Conservation (phyloP, 2,888 invertebrate species). For the Pandemis cinnamomeana region DNA sequence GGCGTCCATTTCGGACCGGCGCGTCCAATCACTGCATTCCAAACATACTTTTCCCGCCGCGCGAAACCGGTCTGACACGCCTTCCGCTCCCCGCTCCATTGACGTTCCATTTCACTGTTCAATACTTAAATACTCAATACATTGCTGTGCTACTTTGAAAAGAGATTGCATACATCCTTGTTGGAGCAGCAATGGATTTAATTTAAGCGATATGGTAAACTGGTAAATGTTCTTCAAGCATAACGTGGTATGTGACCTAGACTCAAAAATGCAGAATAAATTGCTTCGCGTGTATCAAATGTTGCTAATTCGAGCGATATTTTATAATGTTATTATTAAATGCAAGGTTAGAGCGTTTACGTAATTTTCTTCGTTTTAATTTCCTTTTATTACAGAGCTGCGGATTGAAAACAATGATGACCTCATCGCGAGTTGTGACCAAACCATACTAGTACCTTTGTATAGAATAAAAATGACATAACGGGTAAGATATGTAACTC, state of each 20-base stretch:
- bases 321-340: constrained; percentile 20
- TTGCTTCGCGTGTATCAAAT: constrained; percentile 5
- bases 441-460: background rate
- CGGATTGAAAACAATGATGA: constrained; percentile 20
- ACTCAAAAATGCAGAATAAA: constrained; percentile 33
- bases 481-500: background rate
- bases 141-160: background rate
- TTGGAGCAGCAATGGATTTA: constrained; percentile 12
- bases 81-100: constrained; percentile 35
- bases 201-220: background rate
- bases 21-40: constrained; percentile 54
- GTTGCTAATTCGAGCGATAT: constrained; percentile 29
- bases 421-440: background rate
- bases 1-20: constrained; percentile 48
- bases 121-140: background rate
- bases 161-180: background rate
- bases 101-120: constrained; percentile 17
- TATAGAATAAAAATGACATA: constrained; percentile 19
- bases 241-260: constrained; percentile 20
- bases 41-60: constrained; percentile 58
- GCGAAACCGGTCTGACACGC: constrained; percentile 57
- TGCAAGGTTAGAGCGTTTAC: constrained; percentile 14
- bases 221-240: constrained; percentile 10
- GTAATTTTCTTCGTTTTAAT: background rate
- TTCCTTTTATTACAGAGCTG: background rate